Base-by-base conservation (phyloP, 2,797 vertebrate species). In the Avahi laniger region DNA sequence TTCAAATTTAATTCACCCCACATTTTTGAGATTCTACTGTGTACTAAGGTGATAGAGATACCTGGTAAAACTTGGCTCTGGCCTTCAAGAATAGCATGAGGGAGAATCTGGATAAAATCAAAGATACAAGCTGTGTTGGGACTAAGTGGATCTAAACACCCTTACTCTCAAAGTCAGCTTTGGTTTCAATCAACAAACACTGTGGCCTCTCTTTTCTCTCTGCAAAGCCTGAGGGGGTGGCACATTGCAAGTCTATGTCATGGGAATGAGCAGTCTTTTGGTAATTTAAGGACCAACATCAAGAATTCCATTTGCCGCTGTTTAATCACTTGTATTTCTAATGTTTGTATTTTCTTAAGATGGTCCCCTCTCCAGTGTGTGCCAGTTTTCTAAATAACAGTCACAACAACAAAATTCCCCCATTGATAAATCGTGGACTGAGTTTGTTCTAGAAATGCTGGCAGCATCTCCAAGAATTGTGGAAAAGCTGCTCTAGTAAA, bases 11-110 rank as follows among this genome's bases (percentile, higher is more conserved):
- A 6, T 83, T 89, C 76, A 28, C 1, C 41, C 14, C 30, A 7
- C 7, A 13, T 38, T 92, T 91, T 67, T 48, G 92, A 91, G 79
- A 82, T 54, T 85, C 73, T 70, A 20, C 70, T 75, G 79, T 41
- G 12, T 80, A 52, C 38, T 28, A 54, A 94, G 22, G 67, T 9
- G 6, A 41, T 50, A 2, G 69, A 59, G 41, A 33, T 54, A 78
- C 30, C 63, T 59, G n/a, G 4, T 50, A 50, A 93, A 91, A 81
- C 5, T 2, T 28, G 43, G 24, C 48, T 87, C 20, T 22, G 48
- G 35, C 43, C 54, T 89, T 46, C 3, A n/a, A 41, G 91, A 69
- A 14, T 35, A 33, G 38, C 26, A 41, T 50, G 17, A 30, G 11
- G 33, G 73, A 11, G 75, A 90, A n/a, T 35, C 54, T 43, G 20